These are phyloP conservation scores for Verasper variegatus DNA, from an alignment of 2,113 vertebrate genomes.

Conservation along the genomic window DNA sequence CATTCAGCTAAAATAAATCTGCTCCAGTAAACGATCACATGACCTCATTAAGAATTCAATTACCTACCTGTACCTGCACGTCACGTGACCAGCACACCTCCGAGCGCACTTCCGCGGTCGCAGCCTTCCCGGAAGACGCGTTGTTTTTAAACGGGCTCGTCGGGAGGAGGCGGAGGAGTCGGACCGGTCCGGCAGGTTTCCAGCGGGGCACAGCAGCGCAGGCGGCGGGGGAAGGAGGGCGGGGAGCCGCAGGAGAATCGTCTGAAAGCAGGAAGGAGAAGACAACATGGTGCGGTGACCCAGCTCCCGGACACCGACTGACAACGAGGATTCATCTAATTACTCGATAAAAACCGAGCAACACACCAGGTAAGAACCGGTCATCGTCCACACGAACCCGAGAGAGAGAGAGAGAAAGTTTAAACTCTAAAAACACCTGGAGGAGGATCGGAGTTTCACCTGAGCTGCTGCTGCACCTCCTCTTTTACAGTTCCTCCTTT, in stretches of 20 bases:
- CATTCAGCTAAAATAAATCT: too few relatives aligned
- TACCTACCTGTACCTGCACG: conserved; percentile 36
- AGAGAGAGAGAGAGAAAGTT: too few relatives aligned
- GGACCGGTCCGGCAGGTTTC: conserved; percentile 63
- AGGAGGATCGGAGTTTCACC: conserved; percentile 24
- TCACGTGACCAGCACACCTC: conserved; percentile 29
- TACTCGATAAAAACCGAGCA: not conserved
- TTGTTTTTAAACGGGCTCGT: not conserved
- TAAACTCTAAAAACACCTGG: not conserved
- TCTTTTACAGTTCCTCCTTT: too few relatives aligned
- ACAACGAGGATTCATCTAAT: not conserved
- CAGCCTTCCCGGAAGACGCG: not conserved
- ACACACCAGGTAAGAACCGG: conserved; percentile 23
- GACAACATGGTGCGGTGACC: conserved; percentile 61
- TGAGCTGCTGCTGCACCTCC: conserved; percentile 20
- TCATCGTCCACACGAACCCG: too few relatives aligned
- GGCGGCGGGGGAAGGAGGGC: conserved; percentile 45
- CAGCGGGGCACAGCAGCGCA: conserved; percentile 33
- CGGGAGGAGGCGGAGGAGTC: not conserved
- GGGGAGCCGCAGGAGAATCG: conserved; percentile 31
- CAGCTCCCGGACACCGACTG: conserved; percentile 1
- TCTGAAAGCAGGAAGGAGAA: conserved; percentile 60
- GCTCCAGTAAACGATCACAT: conserved; percentile 11
- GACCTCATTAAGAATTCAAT: conserved; percentile 41
- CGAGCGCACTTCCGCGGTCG: conserved; percentile 6